These are phyloP conservation scores for Mastomys natalensis DNA, from an alignment of 2,113 vertebrate genomes.

Conservation along the genomic window DNA sequence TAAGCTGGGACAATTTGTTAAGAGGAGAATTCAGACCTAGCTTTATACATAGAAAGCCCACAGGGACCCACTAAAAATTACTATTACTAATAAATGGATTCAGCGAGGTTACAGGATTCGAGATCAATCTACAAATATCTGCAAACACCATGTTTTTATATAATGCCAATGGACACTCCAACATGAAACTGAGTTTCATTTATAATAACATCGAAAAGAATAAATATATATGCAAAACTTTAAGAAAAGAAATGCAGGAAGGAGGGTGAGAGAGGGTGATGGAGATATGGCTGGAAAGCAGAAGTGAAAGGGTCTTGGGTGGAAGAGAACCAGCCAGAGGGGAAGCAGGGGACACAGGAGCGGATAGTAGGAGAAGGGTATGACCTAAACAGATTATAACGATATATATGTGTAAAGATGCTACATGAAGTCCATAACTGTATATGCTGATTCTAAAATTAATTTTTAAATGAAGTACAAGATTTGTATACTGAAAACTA, in stretches of 20 bases:
- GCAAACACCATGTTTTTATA: background rate
- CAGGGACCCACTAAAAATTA: background rate
- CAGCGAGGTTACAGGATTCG: background rate
- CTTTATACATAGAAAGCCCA: background rate
- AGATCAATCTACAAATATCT: background rate
- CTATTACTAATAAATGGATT: background rate
- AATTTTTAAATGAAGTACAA: background rate
- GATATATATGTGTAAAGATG: background rate
- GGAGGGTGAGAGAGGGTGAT: background rate
- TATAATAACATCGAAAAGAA: background rate
- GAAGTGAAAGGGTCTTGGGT: background rate
- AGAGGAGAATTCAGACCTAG: background rate
- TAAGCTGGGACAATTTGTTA: background rate
- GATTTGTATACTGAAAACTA: background rate
- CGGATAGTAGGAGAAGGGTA: background rate
- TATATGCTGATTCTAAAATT: background rate
- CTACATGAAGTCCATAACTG: background rate
- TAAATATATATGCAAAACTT: background rate
- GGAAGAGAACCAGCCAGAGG: background rate
- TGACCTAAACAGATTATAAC: no score
- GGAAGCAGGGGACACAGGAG: background rate
- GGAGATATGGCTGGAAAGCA: fast-evolving
- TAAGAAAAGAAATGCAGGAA: background rate
- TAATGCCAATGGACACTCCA: background rate
- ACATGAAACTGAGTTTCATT: background rate